These are phyloP conservation scores for Celastrina argiolus DNA, from an alignment of 2,888 invertebrate genomes.

Conservation along the genomic window DNA sequence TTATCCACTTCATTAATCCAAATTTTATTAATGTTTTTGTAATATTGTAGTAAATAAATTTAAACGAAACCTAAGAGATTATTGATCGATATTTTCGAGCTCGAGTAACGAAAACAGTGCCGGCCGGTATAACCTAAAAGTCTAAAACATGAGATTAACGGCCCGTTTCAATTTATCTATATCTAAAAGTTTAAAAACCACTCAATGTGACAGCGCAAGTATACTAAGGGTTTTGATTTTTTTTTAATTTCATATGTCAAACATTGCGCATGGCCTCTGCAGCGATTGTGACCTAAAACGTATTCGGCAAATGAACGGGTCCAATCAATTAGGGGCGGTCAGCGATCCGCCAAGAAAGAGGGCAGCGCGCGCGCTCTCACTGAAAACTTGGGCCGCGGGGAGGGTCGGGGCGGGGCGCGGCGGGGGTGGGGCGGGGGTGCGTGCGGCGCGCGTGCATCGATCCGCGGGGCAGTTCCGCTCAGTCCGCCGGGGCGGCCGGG, in stretches of 20 bases:
- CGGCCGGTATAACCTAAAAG: not conserved
- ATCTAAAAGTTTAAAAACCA: not conserved
- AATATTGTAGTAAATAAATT: not conserved
- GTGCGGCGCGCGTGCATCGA: slow-evolving; percentile 63
- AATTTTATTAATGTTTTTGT: not conserved
- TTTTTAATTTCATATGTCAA: slow-evolving; percentile 28
- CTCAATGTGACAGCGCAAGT: not conserved
- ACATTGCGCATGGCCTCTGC: slow-evolving; percentile 56
- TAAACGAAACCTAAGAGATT: too few species aligned
- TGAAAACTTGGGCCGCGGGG: slow-evolving; percentile 65
- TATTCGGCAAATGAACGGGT: slow-evolving; percentile 68
- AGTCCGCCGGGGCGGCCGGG: slow-evolving; percentile 78
- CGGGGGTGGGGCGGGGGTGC: slow-evolving; percentile 63
- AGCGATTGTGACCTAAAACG: slow-evolving; percentile 72
- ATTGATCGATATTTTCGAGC: not conserved
- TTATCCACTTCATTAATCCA: not conserved
- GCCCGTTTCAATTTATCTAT: too few species aligned
- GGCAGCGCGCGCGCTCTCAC: slow-evolving; percentile 79
- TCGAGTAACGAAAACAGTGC: not conserved
- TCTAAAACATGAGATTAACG: too few species aligned
- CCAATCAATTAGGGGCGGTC: slow-evolving; percentile 77
- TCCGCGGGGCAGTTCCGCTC: slow-evolving; percentile 45
- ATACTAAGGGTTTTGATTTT: not conserved
- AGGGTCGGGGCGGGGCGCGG: slow-evolving; percentile 44
- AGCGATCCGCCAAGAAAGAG: slow-evolving; percentile 73